A percentile compares a stretch with the other conserved stretches of the same genome.
These are phyloP conservation scores for Buathra laborator DNA, from an alignment of 2,888 invertebrate genomes.

Conservation along the genomic window DNA sequence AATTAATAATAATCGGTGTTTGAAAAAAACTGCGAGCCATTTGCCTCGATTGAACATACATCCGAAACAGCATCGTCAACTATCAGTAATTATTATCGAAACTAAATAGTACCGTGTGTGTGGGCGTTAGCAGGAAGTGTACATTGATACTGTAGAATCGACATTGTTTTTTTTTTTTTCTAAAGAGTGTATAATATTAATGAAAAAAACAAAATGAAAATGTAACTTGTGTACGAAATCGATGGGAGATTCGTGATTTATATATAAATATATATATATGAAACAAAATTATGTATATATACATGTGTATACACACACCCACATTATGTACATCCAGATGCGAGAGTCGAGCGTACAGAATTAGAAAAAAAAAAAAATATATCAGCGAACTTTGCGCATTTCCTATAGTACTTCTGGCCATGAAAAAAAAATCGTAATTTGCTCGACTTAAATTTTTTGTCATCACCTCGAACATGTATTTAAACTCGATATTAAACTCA, in stretches of 20 bases:
- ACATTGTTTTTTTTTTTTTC: constrained; percentile 17
- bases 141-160: constrained; percentile 29
- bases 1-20: not conserved
- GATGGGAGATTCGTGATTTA: constrained; percentile 36
- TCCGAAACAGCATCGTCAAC: constrained; percentile 23
- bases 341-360: constrained; percentile 5
- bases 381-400: constrained; percentile 1
- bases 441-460: not conserved
- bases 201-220: constrained; percentile 1
- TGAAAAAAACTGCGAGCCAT: constrained; percentile 19
- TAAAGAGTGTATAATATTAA: constrained; percentile 14
- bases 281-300: constrained; percentile 25
- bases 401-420: constrained; percentile 21
- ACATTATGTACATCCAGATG: constrained; percentile 17
- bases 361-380: not conserved
- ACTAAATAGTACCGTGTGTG: constrained; percentile 37
- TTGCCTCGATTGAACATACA: constrained; percentile 27
- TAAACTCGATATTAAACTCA: not conserved
- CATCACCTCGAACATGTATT: not conserved
- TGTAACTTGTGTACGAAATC: not conserved
- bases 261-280: constrained; percentile 17
- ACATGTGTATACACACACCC: constrained; percentile 40
- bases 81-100: constrained; percentile 27
- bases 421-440: constrained; percentile 1
- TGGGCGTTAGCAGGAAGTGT: constrained; percentile 33